These are phyloP conservation scores for Oncorhynchus kisutch DNA, from an alignment of 2,113 vertebrate species.

Conservation along the genomic window DNA sequence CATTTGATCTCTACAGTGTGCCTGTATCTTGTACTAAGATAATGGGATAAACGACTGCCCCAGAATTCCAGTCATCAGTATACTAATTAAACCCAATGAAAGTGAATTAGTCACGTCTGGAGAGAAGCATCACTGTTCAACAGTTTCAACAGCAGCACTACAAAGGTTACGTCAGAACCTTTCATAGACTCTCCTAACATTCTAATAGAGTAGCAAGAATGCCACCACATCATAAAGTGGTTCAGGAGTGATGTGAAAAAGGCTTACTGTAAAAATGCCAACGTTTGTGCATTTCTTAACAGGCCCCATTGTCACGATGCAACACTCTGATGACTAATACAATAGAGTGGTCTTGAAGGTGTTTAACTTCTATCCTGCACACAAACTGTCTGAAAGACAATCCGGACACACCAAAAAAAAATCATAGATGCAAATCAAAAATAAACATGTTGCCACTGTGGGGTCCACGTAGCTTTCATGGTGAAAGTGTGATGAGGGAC, in stretches of 20 bases:
- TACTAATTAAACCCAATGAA: slow-evolving; percentile 41
- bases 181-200: slow-evolving; percentile 25
- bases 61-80: slow-evolving; percentile 12
- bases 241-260: slow-evolving; percentile 7
- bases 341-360: background rate
- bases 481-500: slow-evolving; percentile 46
- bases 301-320: slow-evolving; percentile 34
- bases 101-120: slow-evolving; percentile 49
- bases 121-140: slow-evolving; percentile 16
- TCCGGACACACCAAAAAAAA: slow-evolving; percentile 36
- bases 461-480: slow-evolving; percentile 54
- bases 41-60: slow-evolving; percentile 35
- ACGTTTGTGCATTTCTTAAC: slow-evolving; percentile 42
- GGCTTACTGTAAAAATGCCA: background rate
- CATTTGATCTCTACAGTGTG: background rate
- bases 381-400: slow-evolving; percentile 2
- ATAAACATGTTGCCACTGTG: slow-evolving; percentile 41
- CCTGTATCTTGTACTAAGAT: background rate
- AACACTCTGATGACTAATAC: slow-evolving; percentile 5
- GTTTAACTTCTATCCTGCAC: background rate
- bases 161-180: slow-evolving; percentile 53
- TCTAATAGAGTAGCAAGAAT: background rate
- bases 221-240: slow-evolving; percentile 7
- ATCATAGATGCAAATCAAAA: slow-evolving; percentile 29
- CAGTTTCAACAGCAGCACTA: slow-evolving; percentile 38